phyloP scores from a whole-genome alignment of 2,888 invertebrate species.

The Agriopis aurantiaria region DNA sequence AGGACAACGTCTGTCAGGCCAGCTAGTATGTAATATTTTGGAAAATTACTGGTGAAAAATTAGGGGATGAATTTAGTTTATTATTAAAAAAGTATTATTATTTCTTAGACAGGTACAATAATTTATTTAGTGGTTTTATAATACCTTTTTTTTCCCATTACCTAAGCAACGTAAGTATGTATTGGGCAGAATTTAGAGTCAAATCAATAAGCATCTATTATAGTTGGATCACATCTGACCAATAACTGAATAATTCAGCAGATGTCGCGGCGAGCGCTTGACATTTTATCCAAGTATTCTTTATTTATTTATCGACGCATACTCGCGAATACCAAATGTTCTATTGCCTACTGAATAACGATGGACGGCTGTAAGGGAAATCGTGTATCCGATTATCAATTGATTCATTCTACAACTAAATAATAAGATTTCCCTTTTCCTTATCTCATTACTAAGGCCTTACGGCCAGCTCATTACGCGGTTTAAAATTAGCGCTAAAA shows the following conservation, averaged over 20 bases:
- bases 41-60: too few species aligned
- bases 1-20: too few species aligned
- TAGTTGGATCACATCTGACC: conserved; percentile 40
- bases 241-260: conserved; percentile 54
- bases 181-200: background rate
- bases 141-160: background rate
- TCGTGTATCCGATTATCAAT: background rate
- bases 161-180: background rate
- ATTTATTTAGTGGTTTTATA: too few species aligned
- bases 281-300: conserved; percentile 47
- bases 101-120: too few species aligned
- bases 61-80: too few species aligned
- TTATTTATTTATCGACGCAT: conserved; percentile 55
- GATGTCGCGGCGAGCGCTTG: conserved; percentile 41
- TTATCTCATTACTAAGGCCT: too few species aligned
- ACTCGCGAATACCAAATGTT: conserved; percentile 48
- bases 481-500: too few species aligned
- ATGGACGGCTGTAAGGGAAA: conserved; percentile 4
- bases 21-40: too few species aligned
- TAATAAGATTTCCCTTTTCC: too few species aligned
- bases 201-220: conserved; percentile 25
- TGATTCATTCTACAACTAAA: background rate
- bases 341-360: conserved; percentile 23
- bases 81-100: too few species aligned
- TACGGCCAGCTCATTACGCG: too few species aligned